A percentile compares a stretch with the other conserved stretches of the same genome.
Evolutionary conservation across 2,113 vertebrate species (phyloP).

Genomic region (Campylorhamphus procurvoides): DNA sequence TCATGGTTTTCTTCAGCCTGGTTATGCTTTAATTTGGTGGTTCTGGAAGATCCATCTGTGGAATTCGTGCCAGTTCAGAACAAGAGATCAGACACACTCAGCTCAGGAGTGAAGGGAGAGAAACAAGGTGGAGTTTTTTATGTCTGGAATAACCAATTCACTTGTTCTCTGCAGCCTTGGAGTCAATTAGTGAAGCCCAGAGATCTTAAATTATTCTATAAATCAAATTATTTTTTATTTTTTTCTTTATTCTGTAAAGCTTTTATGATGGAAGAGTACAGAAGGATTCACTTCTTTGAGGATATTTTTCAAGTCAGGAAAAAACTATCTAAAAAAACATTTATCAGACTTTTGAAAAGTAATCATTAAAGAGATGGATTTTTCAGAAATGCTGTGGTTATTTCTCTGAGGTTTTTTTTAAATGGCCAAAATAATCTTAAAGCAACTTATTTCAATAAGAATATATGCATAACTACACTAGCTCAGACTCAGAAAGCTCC

Average conservation of each 20-base stretch:
- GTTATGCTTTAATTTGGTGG: not conserved
- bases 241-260: not conserved
- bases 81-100: not conserved
- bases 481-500: not conserved
- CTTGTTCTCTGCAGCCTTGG: not conserved
- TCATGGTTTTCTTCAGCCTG: not conserved
- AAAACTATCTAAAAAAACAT: not conserved
- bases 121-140: not conserved
- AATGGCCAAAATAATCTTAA: not conserved
- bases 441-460: not conserved
- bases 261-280: not conserved
- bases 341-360: not conserved
- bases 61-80: not conserved
- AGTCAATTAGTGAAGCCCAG: not conserved
- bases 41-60: not conserved
- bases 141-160: not conserved
- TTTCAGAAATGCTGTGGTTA: not conserved
- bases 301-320: not conserved
- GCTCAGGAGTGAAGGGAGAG: not conserved
- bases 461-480: not conserved
- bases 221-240: not conserved
- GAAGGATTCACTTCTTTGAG: not conserved
- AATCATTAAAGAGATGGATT: not conserved
- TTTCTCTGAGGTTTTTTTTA: not conserved
- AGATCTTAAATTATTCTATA: not conserved